Base-by-base conservation (phyloP, 2,888 invertebrate species). In the Xestobium rufovillosum region DNA sequence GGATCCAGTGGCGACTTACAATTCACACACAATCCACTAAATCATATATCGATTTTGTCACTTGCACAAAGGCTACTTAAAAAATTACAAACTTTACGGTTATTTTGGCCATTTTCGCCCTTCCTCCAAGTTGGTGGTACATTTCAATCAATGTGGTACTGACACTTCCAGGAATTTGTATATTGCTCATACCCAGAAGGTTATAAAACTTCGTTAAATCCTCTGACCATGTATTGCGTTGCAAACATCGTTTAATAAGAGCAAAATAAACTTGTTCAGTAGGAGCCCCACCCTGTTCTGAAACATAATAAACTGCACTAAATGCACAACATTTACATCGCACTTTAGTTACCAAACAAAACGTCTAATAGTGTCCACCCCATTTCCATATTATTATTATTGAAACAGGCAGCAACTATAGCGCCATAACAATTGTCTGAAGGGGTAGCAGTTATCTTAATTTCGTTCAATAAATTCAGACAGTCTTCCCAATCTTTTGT, bases 401-500 rank as follows among this genome's bases (percentile, higher is more conserved):
- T 60, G 56, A 83, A 80, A 43, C 58, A 57, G 2, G 83, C 73
- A 34, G 79, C 53, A 42, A 74, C 66, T 14, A 81, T 36, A 1
- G 65, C 63, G 49, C 71, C 73, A 44, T 76, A 77, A 0, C 72
- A 63, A 1, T 54, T 49, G 36, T 64, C 55, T 43, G 64, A 65
- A 2, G 78, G 77, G 3, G 52, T 57, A 36, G 59, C 48, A 14
- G 68, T 67, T 6, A 72, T 27, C 53, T 72, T 68, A 31, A 78
- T 70, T 55, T 76, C 74, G 32, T 78, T 70, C 14, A 83, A 56
- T 9, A 83, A 63, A 45, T 73, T 68, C 0, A 76, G 34, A 26
- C 75, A 71, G 39, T 77, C 72, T 47, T 69, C 68, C 82, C 83
- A 86, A 45, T 75, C 65, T 36, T 69, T 59, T 4, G 82, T 80